These are phyloP conservation scores for Nycticorax nycticorax DNA, from an alignment of 2,113 vertebrate species.

Conservation along the genomic window DNA sequence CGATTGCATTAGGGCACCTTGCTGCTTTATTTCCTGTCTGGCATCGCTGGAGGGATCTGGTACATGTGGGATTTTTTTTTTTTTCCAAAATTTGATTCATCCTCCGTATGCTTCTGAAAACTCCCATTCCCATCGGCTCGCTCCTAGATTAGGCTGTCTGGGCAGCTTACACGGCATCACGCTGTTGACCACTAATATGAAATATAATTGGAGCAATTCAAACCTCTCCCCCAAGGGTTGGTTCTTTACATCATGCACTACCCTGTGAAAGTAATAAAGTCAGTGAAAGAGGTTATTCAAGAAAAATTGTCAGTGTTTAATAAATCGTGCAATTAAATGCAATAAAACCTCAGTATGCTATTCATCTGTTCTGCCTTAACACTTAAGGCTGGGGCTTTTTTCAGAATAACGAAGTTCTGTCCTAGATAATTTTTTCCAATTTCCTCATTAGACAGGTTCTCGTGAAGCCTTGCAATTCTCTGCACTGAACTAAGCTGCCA, in stretches of 20 bases:
- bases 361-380: slow-evolving; percentile 54
- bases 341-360: slow-evolving; percentile 59
- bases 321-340: slow-evolving; percentile 67
- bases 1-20: not conserved
- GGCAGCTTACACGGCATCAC: slow-evolving; percentile 8
- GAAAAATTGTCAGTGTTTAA: slow-evolving; percentile 65
- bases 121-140: not conserved
- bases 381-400: slow-evolving; percentile 47
- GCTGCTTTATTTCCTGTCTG: slow-evolving; percentile 20
- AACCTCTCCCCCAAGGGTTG: slow-evolving; percentile 40
- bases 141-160: slow-evolving; percentile 30
- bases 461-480: not conserved
- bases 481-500: not conserved
- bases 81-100: not conserved
- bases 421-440: slow-evolving; percentile 55
- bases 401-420: slow-evolving; percentile 57
- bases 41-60: not conserved
- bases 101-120: not conserved
- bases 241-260: slow-evolving; percentile 55
- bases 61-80: not conserved
- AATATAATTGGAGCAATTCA: slow-evolving; percentile 67
- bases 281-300: slow-evolving; percentile 67
- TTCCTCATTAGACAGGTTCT: slow-evolving; percentile 48
- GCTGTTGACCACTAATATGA: slow-evolving; percentile 51
- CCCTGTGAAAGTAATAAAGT: slow-evolving; percentile 61